Evolutionary conservation across 2,888 invertebrate genomes (phyloP).

Genomic region (Tachina fera): DNA sequence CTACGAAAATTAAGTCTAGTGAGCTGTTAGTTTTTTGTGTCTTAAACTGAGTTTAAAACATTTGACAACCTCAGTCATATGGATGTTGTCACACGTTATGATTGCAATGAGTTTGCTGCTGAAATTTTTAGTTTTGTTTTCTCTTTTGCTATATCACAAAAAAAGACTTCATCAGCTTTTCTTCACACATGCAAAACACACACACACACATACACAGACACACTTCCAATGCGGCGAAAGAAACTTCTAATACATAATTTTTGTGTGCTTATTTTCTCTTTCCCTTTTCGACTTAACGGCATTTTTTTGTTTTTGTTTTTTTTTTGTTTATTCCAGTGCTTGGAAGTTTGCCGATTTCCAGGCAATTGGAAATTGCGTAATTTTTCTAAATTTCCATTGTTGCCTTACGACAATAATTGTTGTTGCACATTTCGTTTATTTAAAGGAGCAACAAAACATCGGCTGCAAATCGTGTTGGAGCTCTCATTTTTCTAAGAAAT

Average conservation of each 20-base stretch:
- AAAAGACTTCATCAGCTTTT: constrained; percentile 1
- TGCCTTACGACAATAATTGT: constrained; percentile 21
- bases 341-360: constrained; percentile 74
- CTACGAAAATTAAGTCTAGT: background rate
- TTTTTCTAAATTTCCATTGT: constrained; percentile 67
- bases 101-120: constrained; percentile 12
- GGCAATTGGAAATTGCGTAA: constrained; percentile 78
- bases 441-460: background rate
- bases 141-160: background rate
- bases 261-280: background rate
- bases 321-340: constrained; percentile 30
- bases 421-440: constrained; percentile 36
- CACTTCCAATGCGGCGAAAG: background rate
- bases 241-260: constrained; percentile 11
- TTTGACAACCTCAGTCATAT: constrained; percentile 41
- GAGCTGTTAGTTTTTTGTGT: background rate
- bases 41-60: constrained; percentile 15
- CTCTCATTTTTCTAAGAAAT: constrained; percentile 48
- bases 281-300: background rate
- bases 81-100: constrained; percentile 46
- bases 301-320: background rate
- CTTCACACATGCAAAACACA: background rate
- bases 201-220: background rate
- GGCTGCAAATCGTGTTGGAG: constrained; percentile 33
- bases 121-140: background rate